Conservation (phyloP, 2,113 vertebrate species). For the Polypterus bichir region DNA sequence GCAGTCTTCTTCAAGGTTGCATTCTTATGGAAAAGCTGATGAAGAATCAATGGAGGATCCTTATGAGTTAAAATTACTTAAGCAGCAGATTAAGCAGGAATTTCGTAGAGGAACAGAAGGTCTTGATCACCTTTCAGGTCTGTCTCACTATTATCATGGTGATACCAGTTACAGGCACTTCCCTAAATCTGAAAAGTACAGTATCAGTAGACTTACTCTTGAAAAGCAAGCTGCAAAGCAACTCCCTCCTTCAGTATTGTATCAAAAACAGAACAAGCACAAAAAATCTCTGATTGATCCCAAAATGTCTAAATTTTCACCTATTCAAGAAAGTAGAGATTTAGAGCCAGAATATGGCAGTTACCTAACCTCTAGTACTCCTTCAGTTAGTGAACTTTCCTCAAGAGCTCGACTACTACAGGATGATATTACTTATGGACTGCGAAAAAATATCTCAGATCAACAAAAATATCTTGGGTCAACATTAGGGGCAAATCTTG, state of each 20-base stretch:
- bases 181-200: conserved; percentile 93
- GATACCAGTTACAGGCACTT: conserved; percentile 85
- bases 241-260: conserved; percentile 84
- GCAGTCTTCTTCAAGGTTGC: conserved; percentile 65
- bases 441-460: conserved; percentile 89
- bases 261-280: conserved; percentile 92
- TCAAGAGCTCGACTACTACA: conserved; percentile 85
- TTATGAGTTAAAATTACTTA: conserved; percentile 89
- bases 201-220: conserved; percentile 88
- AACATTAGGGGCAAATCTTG: conserved; percentile 61
- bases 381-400: conserved; percentile 77
- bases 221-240: conserved; percentile 98
- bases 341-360: conserved; percentile 83
- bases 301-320: conserved; percentile 89
- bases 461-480: conserved; percentile 89
- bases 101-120: conserved; percentile 85
- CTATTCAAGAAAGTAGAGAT: conserved; percentile 88
- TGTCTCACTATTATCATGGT: conserved; percentile 79
- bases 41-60: conserved; percentile 96
- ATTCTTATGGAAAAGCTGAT: conserved; percentile 81
- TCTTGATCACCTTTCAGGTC: conserved; percentile 76
- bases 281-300: conserved; percentile 86
- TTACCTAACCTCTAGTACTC: conserved; percentile 74
- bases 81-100: conserved; percentile 97
- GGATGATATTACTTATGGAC: conserved; percentile 91